Percentiles rank a stretch among this genome's conserved stretches.
Conservation (phyloP, 1,140 invertebrate genomes). For the Bathynomus jamesi region DNA sequence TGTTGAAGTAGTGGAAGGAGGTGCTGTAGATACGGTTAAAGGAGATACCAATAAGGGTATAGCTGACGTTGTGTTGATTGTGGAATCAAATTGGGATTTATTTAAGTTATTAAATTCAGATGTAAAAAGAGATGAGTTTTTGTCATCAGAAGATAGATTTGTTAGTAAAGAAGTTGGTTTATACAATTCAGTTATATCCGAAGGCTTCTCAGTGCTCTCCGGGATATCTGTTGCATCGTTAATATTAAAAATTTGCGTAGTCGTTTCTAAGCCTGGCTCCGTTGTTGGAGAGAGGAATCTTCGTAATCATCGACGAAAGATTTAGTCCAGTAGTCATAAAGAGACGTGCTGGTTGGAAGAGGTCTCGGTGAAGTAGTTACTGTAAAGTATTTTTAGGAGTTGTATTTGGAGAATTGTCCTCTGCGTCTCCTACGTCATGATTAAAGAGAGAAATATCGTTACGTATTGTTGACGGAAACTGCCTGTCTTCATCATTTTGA, state of each 20-base stretch:
- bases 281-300: no score
- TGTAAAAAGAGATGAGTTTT: not conserved
- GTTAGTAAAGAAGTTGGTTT: not conserved
- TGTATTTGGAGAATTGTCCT: not conserved
- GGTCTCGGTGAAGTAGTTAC: not conserved
- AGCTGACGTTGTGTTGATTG: no score
- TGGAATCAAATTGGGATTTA: no score
- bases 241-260: not conserved
- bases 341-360: not conserved
- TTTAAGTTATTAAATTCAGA: no score
- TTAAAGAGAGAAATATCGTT: not conserved
- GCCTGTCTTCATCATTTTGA: not conserved
- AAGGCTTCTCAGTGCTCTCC: not conserved
- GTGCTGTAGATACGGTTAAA: not conserved
- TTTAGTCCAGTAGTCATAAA: not conserved
- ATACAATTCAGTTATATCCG: not conserved
- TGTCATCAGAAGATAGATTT: not conserved
- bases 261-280: not conserved
- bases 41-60: no score
- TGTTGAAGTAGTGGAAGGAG: not conserved
- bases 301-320: not conserved
- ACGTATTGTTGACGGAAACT: not conserved
- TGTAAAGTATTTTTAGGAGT: not conserved
- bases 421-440: not conserved
- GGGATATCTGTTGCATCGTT: not conserved